Evolutionary conservation across 2,888 invertebrate species (phyloP).

Genomic region (Urechis unicinctus): DNA sequence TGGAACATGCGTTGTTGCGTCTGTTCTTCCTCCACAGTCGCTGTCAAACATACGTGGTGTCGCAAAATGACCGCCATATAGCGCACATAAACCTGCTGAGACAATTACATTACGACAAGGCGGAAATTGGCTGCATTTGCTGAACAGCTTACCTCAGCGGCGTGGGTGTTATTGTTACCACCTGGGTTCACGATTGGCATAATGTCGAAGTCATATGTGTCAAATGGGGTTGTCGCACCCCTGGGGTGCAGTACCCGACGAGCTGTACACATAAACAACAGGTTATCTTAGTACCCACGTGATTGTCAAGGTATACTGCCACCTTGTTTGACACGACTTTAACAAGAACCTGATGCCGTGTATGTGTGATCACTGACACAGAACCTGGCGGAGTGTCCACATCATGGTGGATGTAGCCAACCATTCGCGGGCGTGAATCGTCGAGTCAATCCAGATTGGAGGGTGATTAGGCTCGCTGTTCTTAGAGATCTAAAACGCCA

Average conservation of each 20-base stretch:
- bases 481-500: neutral
- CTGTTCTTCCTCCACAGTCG: neutral
- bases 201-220: neutral
- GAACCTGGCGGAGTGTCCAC: neutral
- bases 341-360: no score
- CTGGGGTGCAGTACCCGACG: neutral
- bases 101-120: no score
- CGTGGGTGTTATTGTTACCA: neutral
- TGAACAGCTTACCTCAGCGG: no score
- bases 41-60: no score
- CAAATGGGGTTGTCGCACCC: neutral
- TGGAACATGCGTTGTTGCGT: neutral
- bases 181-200: neutral
- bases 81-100: no score
- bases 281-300: no score
- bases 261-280: neutral
- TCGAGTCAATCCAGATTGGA: neutral
- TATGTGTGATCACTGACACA: neutral
- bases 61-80: no score
- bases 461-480: neutral
- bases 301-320: no score
- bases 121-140: no score
- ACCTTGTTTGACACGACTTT: no score
- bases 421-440: neutral
- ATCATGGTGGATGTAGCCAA: neutral